Conservation (phyloP, 2,888 invertebrate species). For the Nemoura dubitans region DNA sequence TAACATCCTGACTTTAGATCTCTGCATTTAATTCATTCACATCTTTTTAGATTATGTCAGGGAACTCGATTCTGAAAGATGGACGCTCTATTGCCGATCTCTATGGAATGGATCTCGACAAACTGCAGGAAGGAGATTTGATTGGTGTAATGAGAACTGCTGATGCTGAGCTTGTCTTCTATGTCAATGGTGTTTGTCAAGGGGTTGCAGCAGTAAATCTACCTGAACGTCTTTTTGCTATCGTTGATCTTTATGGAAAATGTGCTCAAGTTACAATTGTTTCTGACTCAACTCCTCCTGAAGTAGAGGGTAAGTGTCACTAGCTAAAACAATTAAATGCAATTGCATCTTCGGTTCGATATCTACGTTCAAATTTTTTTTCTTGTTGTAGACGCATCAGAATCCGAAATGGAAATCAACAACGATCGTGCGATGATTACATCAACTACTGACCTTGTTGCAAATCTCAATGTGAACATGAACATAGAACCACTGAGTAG, state of each 20-base stretch:
- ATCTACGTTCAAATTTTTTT: neutral
- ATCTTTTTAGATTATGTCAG: constrained; percentile 78
- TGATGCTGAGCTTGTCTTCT: constrained; percentile 85
- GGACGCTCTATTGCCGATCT: constrained; percentile 82
- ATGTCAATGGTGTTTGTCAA: constrained; percentile 87
- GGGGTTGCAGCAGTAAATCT: constrained; percentile 85
- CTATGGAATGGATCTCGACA: constrained; percentile 86
- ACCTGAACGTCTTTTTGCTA: constrained; percentile 77
- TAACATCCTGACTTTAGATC: neutral
- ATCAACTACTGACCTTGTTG: constrained; percentile 58
- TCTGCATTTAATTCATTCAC: neutral
- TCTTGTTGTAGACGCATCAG: constrained; percentile 43
- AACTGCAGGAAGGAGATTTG: constrained; percentile 81
- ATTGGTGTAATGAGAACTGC: constrained; percentile 86
- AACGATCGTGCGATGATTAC: constrained; percentile 58
- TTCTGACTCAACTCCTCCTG: constrained; percentile 53
- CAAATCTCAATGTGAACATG: constrained; percentile 60
- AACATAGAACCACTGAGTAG: constrained; percentile 54
- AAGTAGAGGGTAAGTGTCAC: constrained; percentile 53
- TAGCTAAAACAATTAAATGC: no score
- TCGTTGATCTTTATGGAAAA: constrained; percentile 84
- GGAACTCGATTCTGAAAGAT: constrained; percentile 85
- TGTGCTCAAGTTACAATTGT: constrained; percentile 79
- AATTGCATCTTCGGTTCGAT: neutral
- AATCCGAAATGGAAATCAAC: constrained; percentile 56